Base-by-base conservation (phyloP, 1,140 invertebrate genomes). In the Glomeris maerens region DNA sequence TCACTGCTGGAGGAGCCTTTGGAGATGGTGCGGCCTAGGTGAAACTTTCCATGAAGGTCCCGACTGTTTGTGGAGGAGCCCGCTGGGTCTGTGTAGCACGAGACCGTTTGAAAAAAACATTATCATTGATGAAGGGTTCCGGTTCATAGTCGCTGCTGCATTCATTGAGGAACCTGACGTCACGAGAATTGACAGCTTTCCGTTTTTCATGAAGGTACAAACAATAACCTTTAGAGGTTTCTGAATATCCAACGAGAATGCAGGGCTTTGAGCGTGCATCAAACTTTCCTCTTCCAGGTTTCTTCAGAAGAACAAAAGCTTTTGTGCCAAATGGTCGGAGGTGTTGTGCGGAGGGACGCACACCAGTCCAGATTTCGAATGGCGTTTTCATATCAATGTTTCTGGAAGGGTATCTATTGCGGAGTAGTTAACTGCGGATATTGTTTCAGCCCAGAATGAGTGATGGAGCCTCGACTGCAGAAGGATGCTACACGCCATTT, bases 401-500 rank as follows among this genome's bases (percentile, higher is more conserved):
- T 42, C 25, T 42, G 4, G 40, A 42, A 21, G 40, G 40, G 17
- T 25, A 42, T 42, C 40, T 42, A 17, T 42, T 42, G 20, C 5
- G 20, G 5, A 42, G 25, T 21, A 42, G 20, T 42, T 42, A 21
- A 25, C 20, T 5, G 5, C 25, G 10, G 40, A 42, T 17, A 46
- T 20, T 38, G 45, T 27, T 27, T 46, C 45, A 31, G 45, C 45
- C 45, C 45, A 46, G 29, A 46, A 46, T n/a, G n/a, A 14, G 5
- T 5, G 14, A 4, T 23, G 45, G 14, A 27, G 29, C 25, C 29
- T 46, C 17, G 45, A 5, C 26, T 27, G 10, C 7, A 27, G 17
- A 21, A 52, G 21, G 25, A 44, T 49, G 28, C 20, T 26, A 4
- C 51, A 23, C 27, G 47, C 47, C 10, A 31, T 26, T n/a, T 52